Evolutionary conservation across 1,140 invertebrate genomes (phyloP).

Genomic region (Tetranychus urticae): DNA sequence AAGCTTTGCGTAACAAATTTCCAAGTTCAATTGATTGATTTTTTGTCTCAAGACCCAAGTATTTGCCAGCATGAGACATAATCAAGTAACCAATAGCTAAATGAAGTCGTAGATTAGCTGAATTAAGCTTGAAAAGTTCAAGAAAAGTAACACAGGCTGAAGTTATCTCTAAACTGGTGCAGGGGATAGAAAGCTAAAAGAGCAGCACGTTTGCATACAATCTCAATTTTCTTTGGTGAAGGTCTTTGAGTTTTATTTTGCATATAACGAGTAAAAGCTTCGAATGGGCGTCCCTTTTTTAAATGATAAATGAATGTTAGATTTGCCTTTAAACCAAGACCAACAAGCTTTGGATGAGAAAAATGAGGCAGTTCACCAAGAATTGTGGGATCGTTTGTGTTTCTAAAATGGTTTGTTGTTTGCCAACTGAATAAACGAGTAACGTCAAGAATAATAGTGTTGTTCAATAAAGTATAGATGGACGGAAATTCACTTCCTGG

Average conservation of each 20-base stretch:
- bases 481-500: background rate
- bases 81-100: conserved; percentile 12
- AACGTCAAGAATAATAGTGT: conserved; percentile 20
- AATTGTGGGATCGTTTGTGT: conserved; percentile 1
- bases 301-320: conserved; percentile 22
- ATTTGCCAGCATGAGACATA: conserved; percentile 4
- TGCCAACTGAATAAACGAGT: conserved; percentile 23
- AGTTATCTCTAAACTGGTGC: conserved; percentile 15
- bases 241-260: conserved; percentile 4
- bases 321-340: conserved; percentile 17
- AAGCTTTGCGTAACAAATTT: conserved; percentile 1
- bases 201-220: conserved; percentile 16
- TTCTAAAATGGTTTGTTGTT: conserved; percentile 16
- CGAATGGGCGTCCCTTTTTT: conserved; percentile 20
- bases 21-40: conserved; percentile 3
- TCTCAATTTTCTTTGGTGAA: conserved; percentile 13
- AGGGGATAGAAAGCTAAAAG: conserved; percentile 20
- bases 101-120: conserved; percentile 16
- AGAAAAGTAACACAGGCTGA: conserved; percentile 20
- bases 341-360: conserved; percentile 17
- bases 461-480: conserved; percentile 12
- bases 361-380: conserved; percentile 21
- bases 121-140: conserved; percentile 21
- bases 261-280: conserved; percentile 19
- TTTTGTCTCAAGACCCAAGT: background rate